Conservation (phyloP, 1,140 invertebrate species). For the Bicyclus anynana region DNA sequence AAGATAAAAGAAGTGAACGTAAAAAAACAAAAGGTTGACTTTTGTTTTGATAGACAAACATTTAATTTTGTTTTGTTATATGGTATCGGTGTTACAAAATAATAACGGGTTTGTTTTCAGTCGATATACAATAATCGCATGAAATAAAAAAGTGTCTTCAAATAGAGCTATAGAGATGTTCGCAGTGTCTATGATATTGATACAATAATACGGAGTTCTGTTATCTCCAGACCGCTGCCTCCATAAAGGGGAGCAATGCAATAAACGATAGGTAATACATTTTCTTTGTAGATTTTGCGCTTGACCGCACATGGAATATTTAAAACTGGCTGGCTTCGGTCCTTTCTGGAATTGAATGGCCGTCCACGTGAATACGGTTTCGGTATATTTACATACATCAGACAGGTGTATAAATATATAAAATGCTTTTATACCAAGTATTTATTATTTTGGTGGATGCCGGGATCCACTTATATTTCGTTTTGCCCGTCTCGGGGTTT, state of each 20-base stretch:
- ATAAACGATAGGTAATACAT: conserved; percentile 69
- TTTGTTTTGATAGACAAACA: no score
- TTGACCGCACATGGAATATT: conserved; percentile 74
- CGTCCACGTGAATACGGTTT: conserved; percentile 60
- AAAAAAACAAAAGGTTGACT: no score
- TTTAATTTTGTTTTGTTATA: no score
- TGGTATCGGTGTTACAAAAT: no score
- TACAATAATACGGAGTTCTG: conserved; percentile 53
- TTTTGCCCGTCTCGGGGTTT: background rate
- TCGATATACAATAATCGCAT: no score
- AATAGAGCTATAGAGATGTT: conserved; percentile 17
- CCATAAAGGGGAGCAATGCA: conserved; percentile 50
- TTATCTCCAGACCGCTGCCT: conserved; percentile 42
- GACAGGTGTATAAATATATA: conserved; percentile 25
- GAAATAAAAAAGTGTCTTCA: background rate
- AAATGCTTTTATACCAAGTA: conserved; percentile 25
- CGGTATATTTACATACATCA: conserved; percentile 50
- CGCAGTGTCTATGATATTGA: conserved; percentile 34
- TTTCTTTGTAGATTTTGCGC: conserved; percentile 73
- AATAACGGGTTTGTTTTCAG: no score
- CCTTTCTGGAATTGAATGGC: conserved; percentile 57
- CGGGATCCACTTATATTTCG: background rate
- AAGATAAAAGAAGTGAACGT: no score
- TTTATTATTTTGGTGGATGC: conserved; percentile 24
- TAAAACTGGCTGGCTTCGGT: conserved; percentile 60